Conservation (phyloP, 2,113 vertebrate genomes). For the Nesoenas mayeri region DNA sequence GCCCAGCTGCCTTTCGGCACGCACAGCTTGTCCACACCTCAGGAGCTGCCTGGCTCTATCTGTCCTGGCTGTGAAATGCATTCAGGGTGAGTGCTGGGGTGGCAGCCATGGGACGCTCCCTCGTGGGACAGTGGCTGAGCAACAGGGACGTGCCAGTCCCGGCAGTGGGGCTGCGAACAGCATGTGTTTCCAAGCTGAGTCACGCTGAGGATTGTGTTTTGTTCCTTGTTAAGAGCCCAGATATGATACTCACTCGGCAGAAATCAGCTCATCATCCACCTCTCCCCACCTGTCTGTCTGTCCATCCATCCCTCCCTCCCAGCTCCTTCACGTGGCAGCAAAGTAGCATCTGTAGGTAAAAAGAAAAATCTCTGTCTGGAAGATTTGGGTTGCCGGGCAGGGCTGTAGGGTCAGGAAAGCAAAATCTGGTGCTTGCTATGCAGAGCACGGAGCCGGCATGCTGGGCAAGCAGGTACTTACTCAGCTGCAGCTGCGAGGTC, state of each 20-base stretch:
- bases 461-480: background rate
- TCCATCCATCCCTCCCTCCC: background rate
- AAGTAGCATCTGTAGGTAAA: background rate
- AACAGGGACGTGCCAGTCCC: rapidly evolving
- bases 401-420: slow-evolving; percentile 8
- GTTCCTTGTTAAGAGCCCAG: background rate
- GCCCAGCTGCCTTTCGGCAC: background rate
- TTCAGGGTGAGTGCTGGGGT: background rate
- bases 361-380: background rate
- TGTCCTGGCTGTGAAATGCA: background rate
- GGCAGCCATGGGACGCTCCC: background rate
- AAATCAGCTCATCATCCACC: background rate
- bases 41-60: background rate
- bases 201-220: background rate
- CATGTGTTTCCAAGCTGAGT: slow-evolving; percentile 36
- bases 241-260: background rate
- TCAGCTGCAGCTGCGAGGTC: background rate
- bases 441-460: background rate
- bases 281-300: background rate
- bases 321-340: background rate
- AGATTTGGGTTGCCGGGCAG: background rate
- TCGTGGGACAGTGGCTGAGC: background rate
- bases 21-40: background rate
- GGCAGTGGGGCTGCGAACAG: background rate
- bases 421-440: background rate